Evolutionary conservation across 1,140 invertebrate species (phyloP).

Genomic region (Battus philenor): DNA sequence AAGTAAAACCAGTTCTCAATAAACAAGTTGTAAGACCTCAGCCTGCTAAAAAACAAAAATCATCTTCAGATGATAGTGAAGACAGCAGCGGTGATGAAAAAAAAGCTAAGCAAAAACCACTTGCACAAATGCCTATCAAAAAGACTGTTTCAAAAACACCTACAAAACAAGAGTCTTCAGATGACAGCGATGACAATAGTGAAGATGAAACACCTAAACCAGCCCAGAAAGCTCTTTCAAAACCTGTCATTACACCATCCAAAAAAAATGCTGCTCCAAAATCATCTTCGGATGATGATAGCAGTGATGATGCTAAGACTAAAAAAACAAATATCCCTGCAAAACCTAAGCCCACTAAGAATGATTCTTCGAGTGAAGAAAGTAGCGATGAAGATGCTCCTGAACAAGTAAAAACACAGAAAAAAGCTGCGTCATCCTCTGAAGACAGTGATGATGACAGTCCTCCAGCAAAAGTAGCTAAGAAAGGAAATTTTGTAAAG

Average conservation of each 20-base stretch:
- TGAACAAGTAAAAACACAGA: conserved; percentile 18
- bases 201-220: conserved; percentile 25
- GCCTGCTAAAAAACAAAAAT: conserved; percentile 13
- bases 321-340: conserved; percentile 20
- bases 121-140: conserved; percentile 13
- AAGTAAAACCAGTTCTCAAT: not conserved
- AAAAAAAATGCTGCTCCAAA: conserved; percentile 20
- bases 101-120: conserved; percentile 19
- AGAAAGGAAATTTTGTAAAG: conserved; percentile 26
- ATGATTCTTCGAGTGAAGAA: conserved; percentile 33
- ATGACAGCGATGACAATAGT: conserved; percentile 38
- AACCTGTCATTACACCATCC: conserved; percentile 10
- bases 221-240: conserved; percentile 14
- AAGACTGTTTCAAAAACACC: too few relatives aligned
- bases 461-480: conserved; percentile 43
- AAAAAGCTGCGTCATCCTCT: conserved; percentile 30
- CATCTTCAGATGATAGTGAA: conserved; percentile 12
- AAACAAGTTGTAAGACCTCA: not conserved
- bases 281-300: conserved; percentile 28
- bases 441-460: conserved; percentile 43
- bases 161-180: conserved; percentile 34
- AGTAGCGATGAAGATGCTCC: conserved; percentile 39
- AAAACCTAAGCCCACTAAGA: conserved; percentile 18
- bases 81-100: conserved; percentile 36
- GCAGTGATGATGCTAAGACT: conserved; percentile 33